Evolutionary conservation across 2,888 invertebrate genomes (phyloP).

Genomic region (Orchesella flavescens): DNA sequence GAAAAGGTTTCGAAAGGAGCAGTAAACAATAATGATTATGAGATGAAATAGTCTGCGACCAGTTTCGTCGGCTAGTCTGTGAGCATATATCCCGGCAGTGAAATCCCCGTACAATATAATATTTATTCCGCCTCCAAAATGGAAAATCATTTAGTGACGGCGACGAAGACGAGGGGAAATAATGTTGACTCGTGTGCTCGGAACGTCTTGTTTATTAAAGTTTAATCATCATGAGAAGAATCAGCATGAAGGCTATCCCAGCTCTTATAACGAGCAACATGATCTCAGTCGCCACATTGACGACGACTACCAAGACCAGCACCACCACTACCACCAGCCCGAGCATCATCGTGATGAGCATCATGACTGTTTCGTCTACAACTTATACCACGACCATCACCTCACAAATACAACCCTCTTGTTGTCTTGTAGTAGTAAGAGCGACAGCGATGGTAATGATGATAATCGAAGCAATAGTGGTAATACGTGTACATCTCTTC

Average conservation of each 20-base stretch:
- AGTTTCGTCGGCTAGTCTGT: not conserved
- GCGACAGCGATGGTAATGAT: not conserved
- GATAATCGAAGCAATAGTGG: not conserved
- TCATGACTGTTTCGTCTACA: not conserved
- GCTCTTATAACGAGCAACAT: not conserved
- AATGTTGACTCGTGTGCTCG: not conserved
- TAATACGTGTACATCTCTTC: conserved; percentile 21
- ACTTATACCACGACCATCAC: not conserved
- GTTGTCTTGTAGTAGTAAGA: conserved; percentile 13
- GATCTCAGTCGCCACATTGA: not conserved
- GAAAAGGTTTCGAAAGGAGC: no score
- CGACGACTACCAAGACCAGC: not conserved
- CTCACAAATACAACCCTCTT: not conserved
- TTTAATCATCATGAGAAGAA: conserved; percentile 50
- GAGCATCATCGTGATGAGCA: conserved; percentile 28
- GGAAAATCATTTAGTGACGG: not conserved
- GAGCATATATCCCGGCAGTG: not conserved
- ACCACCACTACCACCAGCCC: not conserved
- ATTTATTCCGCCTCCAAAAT: not conserved
- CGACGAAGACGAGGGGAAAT: not conserved
- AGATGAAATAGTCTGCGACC: not conserved
- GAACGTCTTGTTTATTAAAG: conserved; percentile 37
- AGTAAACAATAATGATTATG: no score
- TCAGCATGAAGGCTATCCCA: conserved; percentile 24
- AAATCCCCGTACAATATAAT: no score